These are phyloP conservation scores for Orchestia grillus DNA, from an alignment of 1,140 invertebrate species.

Conservation along the genomic window DNA sequence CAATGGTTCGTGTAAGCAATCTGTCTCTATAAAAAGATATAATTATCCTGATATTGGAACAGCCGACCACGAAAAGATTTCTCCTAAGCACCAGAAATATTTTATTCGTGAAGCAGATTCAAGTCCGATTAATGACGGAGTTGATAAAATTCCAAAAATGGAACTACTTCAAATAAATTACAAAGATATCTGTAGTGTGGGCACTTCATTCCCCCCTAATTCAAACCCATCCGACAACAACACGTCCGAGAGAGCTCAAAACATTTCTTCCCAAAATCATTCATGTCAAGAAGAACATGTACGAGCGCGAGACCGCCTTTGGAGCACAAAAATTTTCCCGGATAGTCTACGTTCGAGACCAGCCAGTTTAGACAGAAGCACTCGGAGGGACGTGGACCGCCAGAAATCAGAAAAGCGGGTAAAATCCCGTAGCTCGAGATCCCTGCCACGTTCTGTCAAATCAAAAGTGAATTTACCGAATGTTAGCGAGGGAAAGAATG, in stretches of 20 bases:
- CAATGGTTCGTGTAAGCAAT: not conserved
- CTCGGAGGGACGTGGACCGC: not conserved
- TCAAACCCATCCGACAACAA: not conserved
- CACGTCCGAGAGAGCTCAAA: not conserved
- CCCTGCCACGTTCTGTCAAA: conserved; percentile 24
- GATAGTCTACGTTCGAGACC: not conserved
- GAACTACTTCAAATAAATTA: not conserved
- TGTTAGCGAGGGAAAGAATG: not conserved
- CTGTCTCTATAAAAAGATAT: not conserved
- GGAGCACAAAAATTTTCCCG: conserved; percentile 26
- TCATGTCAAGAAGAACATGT: not conserved
- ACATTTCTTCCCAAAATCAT: not conserved
- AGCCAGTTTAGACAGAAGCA: not conserved
- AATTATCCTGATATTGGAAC: not conserved
- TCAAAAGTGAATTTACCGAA: conserved; percentile 30
- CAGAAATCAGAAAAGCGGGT: not conserved
- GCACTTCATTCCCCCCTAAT: not conserved
- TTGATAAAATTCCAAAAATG: conserved; percentile 33
- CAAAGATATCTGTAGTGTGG: not conserved
- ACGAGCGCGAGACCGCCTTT: not conserved
- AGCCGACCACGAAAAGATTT: not conserved
- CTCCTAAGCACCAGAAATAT: not conserved
- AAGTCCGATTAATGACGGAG: not conserved
- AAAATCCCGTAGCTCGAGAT: not conserved
- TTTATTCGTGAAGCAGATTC: not conserved